These are phyloP conservation scores for Pipa parva DNA, from an alignment of 2,113 vertebrate species.

Conservation along the genomic window DNA sequence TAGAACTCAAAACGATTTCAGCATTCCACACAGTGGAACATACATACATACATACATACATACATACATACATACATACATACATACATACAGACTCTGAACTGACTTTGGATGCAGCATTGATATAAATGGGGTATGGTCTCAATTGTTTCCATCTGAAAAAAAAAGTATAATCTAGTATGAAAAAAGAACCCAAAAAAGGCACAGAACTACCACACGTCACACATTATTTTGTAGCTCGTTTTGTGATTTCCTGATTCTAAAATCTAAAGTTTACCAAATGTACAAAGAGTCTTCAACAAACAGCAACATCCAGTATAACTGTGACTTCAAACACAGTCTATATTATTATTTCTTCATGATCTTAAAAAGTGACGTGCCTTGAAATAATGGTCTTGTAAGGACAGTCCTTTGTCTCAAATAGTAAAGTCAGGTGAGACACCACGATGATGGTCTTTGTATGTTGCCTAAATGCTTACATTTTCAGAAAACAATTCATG, in stretches of 20 bases:
- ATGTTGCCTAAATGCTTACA: background rate
- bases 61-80: slow-evolving; percentile 77
- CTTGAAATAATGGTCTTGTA: slow-evolving; percentile 24
- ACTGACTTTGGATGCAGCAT: slow-evolving; percentile 91
- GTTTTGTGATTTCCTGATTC: slow-evolving; percentile 58
- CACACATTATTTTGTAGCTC: slow-evolving; percentile 66
- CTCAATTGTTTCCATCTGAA: slow-evolving; percentile 63
- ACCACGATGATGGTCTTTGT: background rate
- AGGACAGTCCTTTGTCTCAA: background rate
- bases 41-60: too few relatives aligned
- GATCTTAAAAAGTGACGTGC: slow-evolving; percentile 22
- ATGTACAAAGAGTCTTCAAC: slow-evolving; percentile 74
- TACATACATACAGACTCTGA: slow-evolving; percentile 62
- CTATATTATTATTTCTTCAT: slow-evolving; percentile 44
- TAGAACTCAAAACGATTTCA: slow-evolving; percentile 50
- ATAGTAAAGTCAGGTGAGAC: background rate
- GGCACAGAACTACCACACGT: slow-evolving; percentile 83
- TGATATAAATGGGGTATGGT: slow-evolving; percentile 66
- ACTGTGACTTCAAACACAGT: slow-evolving; percentile 55
- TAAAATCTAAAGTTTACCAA: slow-evolving; percentile 67
- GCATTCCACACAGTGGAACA: slow-evolving; percentile 82
- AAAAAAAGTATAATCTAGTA: slow-evolving; percentile 51
- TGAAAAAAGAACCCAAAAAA: slow-evolving; percentile 67
- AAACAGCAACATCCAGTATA: slow-evolving; percentile 53
- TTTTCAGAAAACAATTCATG: background rate